Percentiles rank a stretch among this genome's conserved stretches.
These are phyloP conservation scores for Hypanus sabinus DNA, from an alignment of 2,113 vertebrate species.

Conservation along the genomic window DNA sequence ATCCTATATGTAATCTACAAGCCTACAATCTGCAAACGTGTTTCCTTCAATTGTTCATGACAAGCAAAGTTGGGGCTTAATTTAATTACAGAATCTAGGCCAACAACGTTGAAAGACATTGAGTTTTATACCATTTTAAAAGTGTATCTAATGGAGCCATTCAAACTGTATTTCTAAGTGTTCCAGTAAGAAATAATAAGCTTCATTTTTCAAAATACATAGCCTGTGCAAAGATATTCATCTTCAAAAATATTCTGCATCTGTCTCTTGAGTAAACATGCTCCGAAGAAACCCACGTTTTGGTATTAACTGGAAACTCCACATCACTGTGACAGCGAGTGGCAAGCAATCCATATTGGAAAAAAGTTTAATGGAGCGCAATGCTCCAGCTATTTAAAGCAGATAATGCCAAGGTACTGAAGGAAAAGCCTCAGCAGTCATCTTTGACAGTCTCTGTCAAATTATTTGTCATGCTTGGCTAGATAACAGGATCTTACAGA, in stretches of 20 bases:
- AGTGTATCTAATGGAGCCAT: neutral
- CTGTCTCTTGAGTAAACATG: constrained; percentile 43
- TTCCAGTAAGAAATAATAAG: neutral
- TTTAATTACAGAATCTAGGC: neutral
- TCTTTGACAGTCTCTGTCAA: constrained; percentile 56
- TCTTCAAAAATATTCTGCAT: constrained; percentile 14
- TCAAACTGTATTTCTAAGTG: neutral
- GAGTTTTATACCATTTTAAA: too few relatives aligned
- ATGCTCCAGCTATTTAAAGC: constrained; percentile 63
- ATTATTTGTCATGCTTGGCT: constrained; percentile 65
- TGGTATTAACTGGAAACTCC: constrained; percentile 54
- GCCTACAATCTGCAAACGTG: neutral
- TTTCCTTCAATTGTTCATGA: neutral
- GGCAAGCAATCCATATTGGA: constrained; percentile 70
- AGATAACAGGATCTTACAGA: constrained; percentile 53
- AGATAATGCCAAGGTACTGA: constrained; percentile 63
- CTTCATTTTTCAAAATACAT: neutral
- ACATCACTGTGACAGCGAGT: constrained; percentile 55
- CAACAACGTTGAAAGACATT: neutral
- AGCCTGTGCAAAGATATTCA: neutral
- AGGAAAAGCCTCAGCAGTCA: constrained; percentile 64
- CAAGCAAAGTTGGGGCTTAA: neutral
- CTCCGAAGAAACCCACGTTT: constrained; percentile 43
- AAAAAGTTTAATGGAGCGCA: constrained; percentile 67
- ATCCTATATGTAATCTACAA: neutral